Base-by-base conservation (phyloP, 2,888 invertebrate species). In the Eristalis arbustorum region DNA sequence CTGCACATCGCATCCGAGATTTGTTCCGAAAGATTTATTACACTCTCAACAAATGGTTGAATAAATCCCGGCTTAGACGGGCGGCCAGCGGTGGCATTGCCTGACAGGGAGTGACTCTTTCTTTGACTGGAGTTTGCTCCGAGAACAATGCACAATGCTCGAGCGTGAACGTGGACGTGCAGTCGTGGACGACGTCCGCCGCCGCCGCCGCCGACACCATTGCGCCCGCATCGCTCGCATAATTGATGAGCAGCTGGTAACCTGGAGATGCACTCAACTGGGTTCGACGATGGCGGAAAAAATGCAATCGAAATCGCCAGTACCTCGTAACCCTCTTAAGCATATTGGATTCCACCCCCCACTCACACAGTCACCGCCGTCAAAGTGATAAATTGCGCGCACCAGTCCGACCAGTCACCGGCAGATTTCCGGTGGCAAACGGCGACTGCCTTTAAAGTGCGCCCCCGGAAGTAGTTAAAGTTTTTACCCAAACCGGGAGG, bases 371-470 rank as follows among this genome's bases (percentile, higher is more conserved):
- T 73, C 49, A n/a, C 78, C 67, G 83, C 69, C 77, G 87, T 78
- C 83, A 87, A 76, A 87, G 83, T 87, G 87, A 87, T 87, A 87
- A 87, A 87, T 87, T 87, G 68, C 83, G 78, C 75, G 78, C 79
- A 83, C 74, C 78, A 78, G 83, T 79, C 87, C 49, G 73, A 31
- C 31, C 31, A 79, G 78, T 72, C 78, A 83, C 34, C 71, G 79
- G 59, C 82, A 87, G 87, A 83, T 83, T 87, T 79, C 72, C 78
- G 71, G 66, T 82, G 42, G 72, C 37, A 76, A n/a, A 49, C 72
- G 49, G 56, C 64, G 37, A 42, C 22, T 10, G 67, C 3, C 67
- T 87, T 87, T 62, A 87, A 87, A 78, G 31, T 31, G 67, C 62
- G 67, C 56, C n/a, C n/a, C n/a, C 75, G 59, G 75, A 66, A 59